phyloP scores from a whole-genome alignment of 1,140 invertebrate genomes.

The Drosophila pallidifrons region DNA sequence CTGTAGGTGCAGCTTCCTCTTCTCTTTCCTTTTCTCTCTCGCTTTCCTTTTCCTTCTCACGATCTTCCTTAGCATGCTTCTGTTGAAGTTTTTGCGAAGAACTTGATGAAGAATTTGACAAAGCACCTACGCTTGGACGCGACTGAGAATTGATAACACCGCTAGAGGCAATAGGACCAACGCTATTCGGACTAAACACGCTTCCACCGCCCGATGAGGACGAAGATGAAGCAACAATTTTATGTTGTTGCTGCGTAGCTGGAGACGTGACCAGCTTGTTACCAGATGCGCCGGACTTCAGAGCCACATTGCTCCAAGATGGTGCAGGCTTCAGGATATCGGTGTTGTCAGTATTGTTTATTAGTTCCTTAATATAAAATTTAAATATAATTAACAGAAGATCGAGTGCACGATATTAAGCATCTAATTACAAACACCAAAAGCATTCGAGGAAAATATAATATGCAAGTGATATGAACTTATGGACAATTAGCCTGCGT shows the following conservation, averaged over 20 bases:
- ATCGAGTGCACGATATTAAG: not conserved
- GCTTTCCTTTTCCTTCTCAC: conserved; percentile 46
- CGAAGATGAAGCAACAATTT: conserved; percentile 76
- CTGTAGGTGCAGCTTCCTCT: conserved; percentile 29
- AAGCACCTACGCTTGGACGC: conserved; percentile 76
- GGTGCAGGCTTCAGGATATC: conserved; percentile 82
- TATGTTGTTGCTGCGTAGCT: conserved; percentile 55
- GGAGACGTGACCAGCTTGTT: conserved; percentile 52
- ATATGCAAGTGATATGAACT: conserved; percentile 19
- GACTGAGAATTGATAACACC: conserved; percentile 69
- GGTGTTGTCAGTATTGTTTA: conserved; percentile 50
- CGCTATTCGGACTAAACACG: conserved; percentile 67
- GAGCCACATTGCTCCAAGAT: conserved; percentile 83
- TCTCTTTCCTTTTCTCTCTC: conserved; percentile 46
- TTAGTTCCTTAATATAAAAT: conserved; percentile 56
- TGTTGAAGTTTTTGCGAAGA: conserved; percentile 73
- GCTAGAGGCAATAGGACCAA: conserved; percentile 41
- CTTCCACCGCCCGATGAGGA: conserved; percentile 76
- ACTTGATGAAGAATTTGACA: conserved; percentile 77
- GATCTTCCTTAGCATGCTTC: conserved; percentile 50
- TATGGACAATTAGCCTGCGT: conserved; percentile 54
- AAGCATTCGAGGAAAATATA: conserved; percentile 47
- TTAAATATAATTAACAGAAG: not conserved
- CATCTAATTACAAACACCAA: conserved; percentile 52
- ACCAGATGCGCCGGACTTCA: conserved; percentile 59